A percentile compares a stretch with the other conserved stretches of the same genome.
These are phyloP conservation scores for Arremon aurantiirostris DNA, from an alignment of 2,797 vertebrate species.

Conservation along the genomic window DNA sequence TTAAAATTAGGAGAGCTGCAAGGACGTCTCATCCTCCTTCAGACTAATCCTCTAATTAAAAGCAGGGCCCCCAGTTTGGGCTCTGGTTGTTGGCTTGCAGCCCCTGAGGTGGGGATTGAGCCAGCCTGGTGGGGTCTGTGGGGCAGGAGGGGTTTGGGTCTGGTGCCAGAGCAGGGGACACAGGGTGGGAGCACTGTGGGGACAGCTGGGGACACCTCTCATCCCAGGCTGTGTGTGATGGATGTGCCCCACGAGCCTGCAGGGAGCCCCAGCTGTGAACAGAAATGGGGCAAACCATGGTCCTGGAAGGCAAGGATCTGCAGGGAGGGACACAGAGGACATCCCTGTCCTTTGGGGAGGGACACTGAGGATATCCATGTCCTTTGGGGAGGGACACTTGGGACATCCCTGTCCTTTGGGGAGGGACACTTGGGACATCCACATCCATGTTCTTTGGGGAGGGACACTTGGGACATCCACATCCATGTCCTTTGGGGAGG, in stretches of 20 bases:
- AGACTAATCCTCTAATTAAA: background rate
- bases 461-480: too few relatives aligned
- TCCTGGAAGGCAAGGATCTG: too few relatives aligned
- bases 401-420: too few relatives aligned
- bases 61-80: background rate
- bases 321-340: background rate
- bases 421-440: too few relatives aligned
- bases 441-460: too few relatives aligned
- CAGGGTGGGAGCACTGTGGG: background rate
- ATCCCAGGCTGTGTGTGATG: fast-evolving
- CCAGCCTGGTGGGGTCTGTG: background rate
- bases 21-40: slow-evolving; percentile 5
- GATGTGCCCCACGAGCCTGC: fast-evolving
- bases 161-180: background rate
- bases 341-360: too few relatives aligned
- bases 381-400: too few relatives aligned
- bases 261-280: fast-evolving
- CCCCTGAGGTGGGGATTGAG: background rate
- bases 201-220: background rate
- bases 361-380: too few relatives aligned
- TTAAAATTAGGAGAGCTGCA: slow-evolving; percentile 44
- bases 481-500: too few relatives aligned
- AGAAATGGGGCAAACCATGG: background rate
- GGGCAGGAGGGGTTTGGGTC: background rate
- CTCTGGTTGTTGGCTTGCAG: background rate